Evolutionary conservation across 2,113 vertebrate species (phyloP), one percentile per base, ranked within the genome.

Genomic region (Mirounga angustirostris): DNA sequence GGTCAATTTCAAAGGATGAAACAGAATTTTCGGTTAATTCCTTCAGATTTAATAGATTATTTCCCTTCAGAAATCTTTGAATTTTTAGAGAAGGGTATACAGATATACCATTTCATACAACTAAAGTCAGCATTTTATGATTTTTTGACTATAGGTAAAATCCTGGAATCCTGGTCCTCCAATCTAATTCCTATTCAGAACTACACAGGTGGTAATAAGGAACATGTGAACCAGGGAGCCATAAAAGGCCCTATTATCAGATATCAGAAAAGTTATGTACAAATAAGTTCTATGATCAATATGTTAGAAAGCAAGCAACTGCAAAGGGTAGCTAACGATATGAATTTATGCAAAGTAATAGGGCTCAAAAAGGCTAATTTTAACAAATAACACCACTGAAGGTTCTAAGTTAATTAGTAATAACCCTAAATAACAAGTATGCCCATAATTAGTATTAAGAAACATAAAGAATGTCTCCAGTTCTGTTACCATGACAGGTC

Each of bases 1-100:
- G 36, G 50, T 85, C 91, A 91, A 67, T 86, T 91, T 85, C 56
- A 92, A 97, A 94, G 43, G 46, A 78, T 85, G 73, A 92, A 89
- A 81, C 7, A 91, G 5, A 94, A 89, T 79, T 90, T 95, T 65
- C 65, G 63, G 52, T 89, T 89, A 3, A 92, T 58, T 94, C 22
- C 63, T 89, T 91, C 58, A 94, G 58, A 95, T 93, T 90, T 90
- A 89, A 95, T 6, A 69, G n/a, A 56, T 69, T 69, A 67, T 86
- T 95, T 33, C n/a, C 50, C 43, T 94, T 86, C 40, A 43, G 67
- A 87, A 95, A 92, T 89, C 36, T 83, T 30, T 76, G 30, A 59
- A 79, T 5, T 93, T 88, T 88, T 63, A 67, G 54, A 94, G 54
- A 89, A 26, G 50, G 14, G 16, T n/a, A 88, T 56, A 58, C 4